Evolutionary conservation across 2,113 vertebrate genomes (phyloP).

Genomic region (Pituophis catenifer): DNA sequence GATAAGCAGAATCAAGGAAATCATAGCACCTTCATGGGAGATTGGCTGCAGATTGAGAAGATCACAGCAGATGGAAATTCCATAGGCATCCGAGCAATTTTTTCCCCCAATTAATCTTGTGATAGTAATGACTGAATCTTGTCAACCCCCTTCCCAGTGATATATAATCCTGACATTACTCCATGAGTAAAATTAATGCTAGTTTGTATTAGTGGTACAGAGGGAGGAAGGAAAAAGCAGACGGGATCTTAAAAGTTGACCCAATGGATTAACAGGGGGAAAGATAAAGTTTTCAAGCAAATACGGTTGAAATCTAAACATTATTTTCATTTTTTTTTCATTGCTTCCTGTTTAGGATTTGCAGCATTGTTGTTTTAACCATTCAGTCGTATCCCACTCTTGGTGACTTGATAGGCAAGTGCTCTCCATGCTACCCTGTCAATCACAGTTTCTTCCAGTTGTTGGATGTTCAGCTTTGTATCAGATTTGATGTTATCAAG

Average conservation of each 20-base stretch:
- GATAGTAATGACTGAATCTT: conserved; percentile 62
- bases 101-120: conserved; percentile 54
- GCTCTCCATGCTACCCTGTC: too few relatives aligned
- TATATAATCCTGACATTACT: conserved; percentile 58
- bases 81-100: conserved; percentile 47
- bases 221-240: conserved; percentile 12
- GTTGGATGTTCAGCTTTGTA: too few relatives aligned
- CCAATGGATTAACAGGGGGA: not conserved
- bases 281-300: not conserved
- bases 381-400: too few relatives aligned
- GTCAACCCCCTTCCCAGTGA: conserved; percentile 57
- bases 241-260: not conserved
- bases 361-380: too few relatives aligned
- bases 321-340: too few relatives aligned
- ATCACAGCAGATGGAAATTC: conserved; percentile 36
- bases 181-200: conserved; percentile 58
- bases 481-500: too few relatives aligned
- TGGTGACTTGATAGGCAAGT: too few relatives aligned
- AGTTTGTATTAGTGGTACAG: not conserved
- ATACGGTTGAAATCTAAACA: not conserved
- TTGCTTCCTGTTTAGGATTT: too few relatives aligned
- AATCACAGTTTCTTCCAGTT: too few relatives aligned
- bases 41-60: not conserved
- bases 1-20: conserved; percentile 12
- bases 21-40: not conserved